These are phyloP conservation scores for Leucania comma DNA, from an alignment of 2,888 invertebrate genomes.

Conservation along the genomic window DNA sequence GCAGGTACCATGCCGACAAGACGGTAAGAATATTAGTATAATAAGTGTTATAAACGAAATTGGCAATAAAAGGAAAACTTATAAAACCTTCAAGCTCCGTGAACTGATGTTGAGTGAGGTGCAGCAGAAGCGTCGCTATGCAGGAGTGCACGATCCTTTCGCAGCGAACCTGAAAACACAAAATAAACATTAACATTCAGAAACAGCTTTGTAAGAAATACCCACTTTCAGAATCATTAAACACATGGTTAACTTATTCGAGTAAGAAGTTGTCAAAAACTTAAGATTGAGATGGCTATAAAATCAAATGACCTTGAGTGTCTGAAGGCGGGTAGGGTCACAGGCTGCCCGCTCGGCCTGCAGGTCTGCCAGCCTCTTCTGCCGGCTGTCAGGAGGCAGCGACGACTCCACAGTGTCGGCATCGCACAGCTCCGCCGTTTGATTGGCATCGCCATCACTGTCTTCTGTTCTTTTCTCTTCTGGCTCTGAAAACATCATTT, in stretches of 20 bases:
- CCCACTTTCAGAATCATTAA: not conserved
- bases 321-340: slow-evolving; percentile 94
- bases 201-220: not conserved
- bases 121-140: slow-evolving; percentile 95
- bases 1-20: not conserved
- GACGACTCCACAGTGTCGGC: slow-evolving; percentile 93
- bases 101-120: slow-evolving; percentile 95
- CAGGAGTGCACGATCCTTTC: slow-evolving; percentile 95
- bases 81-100: slow-evolving; percentile 95
- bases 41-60: not conserved
- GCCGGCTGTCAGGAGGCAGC: slow-evolving; percentile 92
- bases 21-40: not conserved
- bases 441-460: slow-evolving; percentile 88
- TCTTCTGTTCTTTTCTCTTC: slow-evolving; percentile 88
- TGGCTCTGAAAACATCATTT: slow-evolving; percentile 69
- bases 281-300: not conserved
- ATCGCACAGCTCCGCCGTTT: slow-evolving; percentile 90
- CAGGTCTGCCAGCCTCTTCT: slow-evolving; percentile 92
- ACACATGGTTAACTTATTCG: not conserved
- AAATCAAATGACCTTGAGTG: slow-evolving; percentile 87
- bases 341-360: slow-evolving; percentile 95
- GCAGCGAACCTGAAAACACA: slow-evolving; percentile 88
- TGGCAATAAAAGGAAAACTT: not conserved
- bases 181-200: not conserved
- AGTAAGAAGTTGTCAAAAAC: no score